Evolutionary conservation across 2,113 vertebrate genomes (phyloP).

Genomic region (Alosa alosa): DNA sequence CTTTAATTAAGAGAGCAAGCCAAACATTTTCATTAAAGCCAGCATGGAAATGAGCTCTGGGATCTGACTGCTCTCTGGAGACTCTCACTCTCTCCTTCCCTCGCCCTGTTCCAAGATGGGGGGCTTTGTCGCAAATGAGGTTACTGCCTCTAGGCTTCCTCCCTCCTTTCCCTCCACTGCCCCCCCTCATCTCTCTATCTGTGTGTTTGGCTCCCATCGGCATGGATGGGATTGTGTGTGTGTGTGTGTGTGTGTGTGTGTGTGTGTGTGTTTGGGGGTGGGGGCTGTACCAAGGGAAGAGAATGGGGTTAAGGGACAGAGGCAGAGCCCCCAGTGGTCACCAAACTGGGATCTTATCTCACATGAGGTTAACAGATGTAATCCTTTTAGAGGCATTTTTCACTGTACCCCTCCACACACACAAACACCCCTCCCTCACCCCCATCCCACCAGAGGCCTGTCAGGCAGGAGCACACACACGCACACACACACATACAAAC

Average conservation of each 20-base stretch:
- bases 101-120: conserved; percentile 20
- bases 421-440: conserved; percentile 24
- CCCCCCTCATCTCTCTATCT: conserved; percentile 8
- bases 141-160: conserved; percentile 44
- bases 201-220: conserved; percentile 30
- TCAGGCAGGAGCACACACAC: neutral
- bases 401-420: conserved; percentile 19
- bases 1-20: conserved; percentile 58
- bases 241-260: conserved; percentile 9
- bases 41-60: conserved; percentile 53
- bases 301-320: conserved; percentile 25
- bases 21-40: conserved; percentile 58
- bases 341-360: conserved; percentile 45
- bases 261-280: conserved; percentile 4
- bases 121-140: conserved; percentile 44
- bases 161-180: conserved; percentile 6
- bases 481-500: neutral
- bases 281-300: neutral
- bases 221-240: conserved; percentile 22
- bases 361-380: conserved; percentile 59
- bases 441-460: neutral
- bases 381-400: conserved; percentile 54
- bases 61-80: conserved; percentile 46
- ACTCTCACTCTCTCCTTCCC: conserved; percentile 22
- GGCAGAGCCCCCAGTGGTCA: conserved; percentile 14